Conservation (phyloP, 2,113 vertebrate species). For the Maccullochella peelii region DNA sequence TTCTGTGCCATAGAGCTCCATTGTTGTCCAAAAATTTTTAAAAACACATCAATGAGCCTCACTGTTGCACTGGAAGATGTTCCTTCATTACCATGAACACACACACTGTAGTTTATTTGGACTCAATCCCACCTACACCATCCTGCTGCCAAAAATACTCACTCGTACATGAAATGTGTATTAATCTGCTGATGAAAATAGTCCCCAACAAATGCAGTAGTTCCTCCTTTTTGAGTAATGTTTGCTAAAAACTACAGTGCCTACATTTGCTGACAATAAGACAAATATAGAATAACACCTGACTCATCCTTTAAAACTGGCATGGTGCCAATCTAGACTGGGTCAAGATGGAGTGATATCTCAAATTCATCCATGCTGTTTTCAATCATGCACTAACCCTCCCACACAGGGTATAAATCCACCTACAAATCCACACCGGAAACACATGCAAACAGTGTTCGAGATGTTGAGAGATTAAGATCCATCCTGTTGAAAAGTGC, state of each 20-base stretch:
- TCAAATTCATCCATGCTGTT: background rate
- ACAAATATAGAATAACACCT: background rate
- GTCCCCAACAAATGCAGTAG: background rate
- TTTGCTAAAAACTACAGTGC: background rate
- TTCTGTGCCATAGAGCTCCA: too few species aligned
- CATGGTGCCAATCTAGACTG: background rate
- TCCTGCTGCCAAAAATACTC: background rate
- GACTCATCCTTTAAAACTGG: background rate
- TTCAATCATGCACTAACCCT: background rate
- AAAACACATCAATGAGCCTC: too few species aligned
- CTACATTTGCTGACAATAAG: background rate
- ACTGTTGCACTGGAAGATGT: too few species aligned
- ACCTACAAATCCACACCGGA: slow-evolving; percentile 7
- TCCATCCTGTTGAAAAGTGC: slow-evolving; percentile 6
- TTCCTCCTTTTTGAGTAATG: background rate
- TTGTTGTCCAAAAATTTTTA: too few species aligned
- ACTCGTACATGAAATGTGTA: background rate
- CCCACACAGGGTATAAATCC: slow-evolving; percentile 2
- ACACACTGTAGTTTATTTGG: background rate
- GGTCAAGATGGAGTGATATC: background rate
- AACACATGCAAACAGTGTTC: background rate
- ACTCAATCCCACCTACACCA: background rate
- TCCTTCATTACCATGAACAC: too few species aligned
- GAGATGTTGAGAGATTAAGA: slow-evolving; percentile 6
- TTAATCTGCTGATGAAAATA: background rate